Evolutionary conservation across 2,113 vertebrate genomes (phyloP), one percentile per base, ranked within the genome.

Genomic region (Varanus salvator): DNA sequence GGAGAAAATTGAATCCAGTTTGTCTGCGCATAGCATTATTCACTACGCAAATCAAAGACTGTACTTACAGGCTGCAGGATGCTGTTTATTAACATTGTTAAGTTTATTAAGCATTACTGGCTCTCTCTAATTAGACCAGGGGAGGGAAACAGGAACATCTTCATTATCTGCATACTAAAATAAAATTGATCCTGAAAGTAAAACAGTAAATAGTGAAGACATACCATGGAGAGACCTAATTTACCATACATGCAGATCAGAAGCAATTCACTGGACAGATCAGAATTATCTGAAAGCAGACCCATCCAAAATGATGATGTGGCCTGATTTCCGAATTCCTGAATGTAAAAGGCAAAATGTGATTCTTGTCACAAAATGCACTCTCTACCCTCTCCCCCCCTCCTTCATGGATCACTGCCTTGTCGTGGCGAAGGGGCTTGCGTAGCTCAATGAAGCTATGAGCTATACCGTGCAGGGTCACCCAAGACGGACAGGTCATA

Each of bases 1-100:
- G 50, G 12, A 82, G 48, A 71, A 80, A 81, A 80, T 27, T 72
- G 87, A 88, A 82, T 88, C 68, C 87, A 38, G 69, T 72, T 27
- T 54, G 15, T 57, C 66, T 38, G 54, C 50, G 44, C 12, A 60
- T n/a, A 57, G n/a, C 66, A 38, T 88, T 54, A 52, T 81, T 80
- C 48, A 72, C 7, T 72, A 54, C 44, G 19, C 48, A 72, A 34
- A 50, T 71, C 23, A 72, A 82, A 88, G 31, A 44, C 57, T 66
- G 38, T 81, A 81, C 54, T 82, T 81, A 81, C 38, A 88, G 50
- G 82, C 72, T 57, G n/a, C 38, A 88, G 27, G 21, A 17, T 54
- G 48, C n/a, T 57, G 21, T 75, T 75, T 48, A 14, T 69, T 77
- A 77, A 38, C n/a, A 14, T 72, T 72, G 29, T 69, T 80, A 80